These are phyloP conservation scores for Amitus sp. DNA, from an alignment of 2,888 invertebrate genomes.

Conservation along the genomic window DNA sequence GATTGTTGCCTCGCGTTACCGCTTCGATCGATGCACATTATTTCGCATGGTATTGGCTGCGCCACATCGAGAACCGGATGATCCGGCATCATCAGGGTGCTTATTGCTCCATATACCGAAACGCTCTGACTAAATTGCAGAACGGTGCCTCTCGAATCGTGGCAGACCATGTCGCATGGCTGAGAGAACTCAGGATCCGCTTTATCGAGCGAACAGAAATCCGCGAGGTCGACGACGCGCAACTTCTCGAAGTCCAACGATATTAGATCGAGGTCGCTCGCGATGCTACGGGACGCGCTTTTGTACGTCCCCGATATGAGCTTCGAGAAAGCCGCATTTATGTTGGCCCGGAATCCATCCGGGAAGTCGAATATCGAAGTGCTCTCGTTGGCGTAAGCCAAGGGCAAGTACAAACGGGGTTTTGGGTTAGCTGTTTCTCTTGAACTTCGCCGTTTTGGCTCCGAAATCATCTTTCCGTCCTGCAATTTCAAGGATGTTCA, in stretches of 20 bases:
- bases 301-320: constrained; percentile 42
- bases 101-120: constrained; percentile 26
- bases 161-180: constrained; percentile 45
- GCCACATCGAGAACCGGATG: constrained; percentile 43
- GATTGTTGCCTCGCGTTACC: constrained; percentile 35
- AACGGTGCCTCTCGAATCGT: constrained; percentile 38
- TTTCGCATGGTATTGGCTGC: constrained; percentile 34
- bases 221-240: constrained; percentile 40
- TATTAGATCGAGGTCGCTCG: constrained; percentile 35
- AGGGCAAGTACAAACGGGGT: constrained; percentile 34
- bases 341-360: constrained; percentile 40
- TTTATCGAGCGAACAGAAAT: constrained; percentile 37
- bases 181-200: constrained; percentile 38
- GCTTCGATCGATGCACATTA: constrained; percentile 38
- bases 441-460: no score
- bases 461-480: no score
- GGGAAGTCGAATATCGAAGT: constrained; percentile 40
- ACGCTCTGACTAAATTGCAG: constrained; percentile 42
- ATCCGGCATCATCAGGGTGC: constrained; percentile 42
- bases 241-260: constrained; percentile 43
- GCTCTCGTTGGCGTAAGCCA: constrained; percentile 35
- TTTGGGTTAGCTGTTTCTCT: no score
- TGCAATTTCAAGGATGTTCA: not conserved
- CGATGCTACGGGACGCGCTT: constrained; percentile 37
- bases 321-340: constrained; percentile 43